These are phyloP conservation scores for Spisula solida DNA, from an alignment of 2,888 invertebrate species.

Conservation along the genomic window DNA sequence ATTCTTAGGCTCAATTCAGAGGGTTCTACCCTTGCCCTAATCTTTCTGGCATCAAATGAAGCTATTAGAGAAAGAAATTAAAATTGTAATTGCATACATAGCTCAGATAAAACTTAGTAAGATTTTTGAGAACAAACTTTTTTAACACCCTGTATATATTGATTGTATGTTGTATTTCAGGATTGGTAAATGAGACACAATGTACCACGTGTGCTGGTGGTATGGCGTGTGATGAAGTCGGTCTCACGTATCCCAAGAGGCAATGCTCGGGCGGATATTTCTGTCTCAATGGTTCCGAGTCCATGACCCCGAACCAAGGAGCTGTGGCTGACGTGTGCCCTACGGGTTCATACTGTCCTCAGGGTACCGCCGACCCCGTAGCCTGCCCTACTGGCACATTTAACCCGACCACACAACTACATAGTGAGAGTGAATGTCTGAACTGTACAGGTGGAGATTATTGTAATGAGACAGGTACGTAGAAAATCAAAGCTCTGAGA, in stretches of 20 bases:
- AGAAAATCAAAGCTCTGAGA: too few relatives aligned
- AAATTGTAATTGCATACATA: too few relatives aligned
- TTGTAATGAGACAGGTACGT: conserved; percentile 85
- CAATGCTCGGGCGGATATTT: conserved; percentile 85
- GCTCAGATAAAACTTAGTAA: too few relatives aligned
- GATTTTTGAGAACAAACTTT: too few relatives aligned
- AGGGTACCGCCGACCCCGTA: conserved; percentile 82
- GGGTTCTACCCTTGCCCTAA: too few relatives aligned
- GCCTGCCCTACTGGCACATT: conserved; percentile 85
- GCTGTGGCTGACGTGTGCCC: conserved; percentile 83
- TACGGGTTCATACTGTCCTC: conserved; percentile 84
- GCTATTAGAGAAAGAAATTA: too few relatives aligned
- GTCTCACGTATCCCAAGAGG: conserved; percentile 81
- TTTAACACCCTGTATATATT: too few relatives aligned
- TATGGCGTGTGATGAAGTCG: conserved; percentile 85
- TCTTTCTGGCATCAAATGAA: too few relatives aligned
- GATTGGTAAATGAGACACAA: conserved; percentile 76
- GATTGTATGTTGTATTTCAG: conserved; percentile 46
- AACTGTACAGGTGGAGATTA: conserved; percentile 86
- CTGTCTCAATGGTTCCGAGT: conserved; percentile 81
- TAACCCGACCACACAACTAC: conserved; percentile 78
- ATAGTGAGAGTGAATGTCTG: conserved; percentile 79
- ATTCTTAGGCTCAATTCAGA: too few relatives aligned
- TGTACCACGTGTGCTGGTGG: conserved; percentile 85
- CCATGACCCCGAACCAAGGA: conserved; percentile 83